Evolutionary conservation across 2,888 invertebrate species (phyloP).

Genomic region (Limnephilus auricula): DNA sequence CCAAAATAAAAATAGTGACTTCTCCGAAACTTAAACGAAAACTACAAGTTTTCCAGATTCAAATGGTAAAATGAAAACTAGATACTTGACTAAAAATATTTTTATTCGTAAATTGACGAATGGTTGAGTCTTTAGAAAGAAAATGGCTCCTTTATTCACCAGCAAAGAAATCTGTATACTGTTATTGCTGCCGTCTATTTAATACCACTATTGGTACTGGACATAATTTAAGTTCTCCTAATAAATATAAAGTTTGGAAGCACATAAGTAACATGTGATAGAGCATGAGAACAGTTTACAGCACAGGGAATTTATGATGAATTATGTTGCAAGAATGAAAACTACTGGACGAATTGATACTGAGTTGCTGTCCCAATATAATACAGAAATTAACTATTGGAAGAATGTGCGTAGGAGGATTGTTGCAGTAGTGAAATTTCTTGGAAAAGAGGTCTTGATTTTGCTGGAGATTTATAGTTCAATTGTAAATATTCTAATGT

Average conservation of each 20-base stretch:
- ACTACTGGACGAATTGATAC: slow-evolving; percentile 9
- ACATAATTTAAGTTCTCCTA: slow-evolving; percentile 3
- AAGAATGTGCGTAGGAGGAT: neutral
- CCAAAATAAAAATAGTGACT: neutral
- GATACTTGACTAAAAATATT: slow-evolving; percentile 4
- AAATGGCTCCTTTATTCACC: slow-evolving; percentile 10
- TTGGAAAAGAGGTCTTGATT: neutral
- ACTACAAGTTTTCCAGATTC: neutral
- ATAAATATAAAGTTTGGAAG: neutral
- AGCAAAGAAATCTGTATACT: slow-evolving; percentile 10
- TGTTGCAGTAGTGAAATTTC: neutral
- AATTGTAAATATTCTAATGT: too few species aligned
- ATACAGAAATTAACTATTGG: slow-evolving; percentile 4
- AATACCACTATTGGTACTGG: slow-evolving; percentile 4
- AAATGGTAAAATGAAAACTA: neutral
- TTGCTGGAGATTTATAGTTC: neutral
- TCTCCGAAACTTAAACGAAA: slow-evolving; percentile 10
- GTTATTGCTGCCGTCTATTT: slow-evolving; percentile 2
- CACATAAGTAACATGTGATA: neutral
- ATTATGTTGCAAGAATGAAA: slow-evolving; percentile 2
- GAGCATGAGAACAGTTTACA: slow-evolving; percentile 2
- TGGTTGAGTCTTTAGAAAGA: slow-evolving; percentile 3
- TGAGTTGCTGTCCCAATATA: slow-evolving; percentile 5
- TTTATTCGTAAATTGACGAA: slow-evolving; percentile 3
- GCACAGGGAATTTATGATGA: slow-evolving; percentile 2